Evolutionary conservation across 2,797 vertebrate species (phyloP), one percentile per base, ranked within the genome.

Genomic region (Coluber constrictor): DNA sequence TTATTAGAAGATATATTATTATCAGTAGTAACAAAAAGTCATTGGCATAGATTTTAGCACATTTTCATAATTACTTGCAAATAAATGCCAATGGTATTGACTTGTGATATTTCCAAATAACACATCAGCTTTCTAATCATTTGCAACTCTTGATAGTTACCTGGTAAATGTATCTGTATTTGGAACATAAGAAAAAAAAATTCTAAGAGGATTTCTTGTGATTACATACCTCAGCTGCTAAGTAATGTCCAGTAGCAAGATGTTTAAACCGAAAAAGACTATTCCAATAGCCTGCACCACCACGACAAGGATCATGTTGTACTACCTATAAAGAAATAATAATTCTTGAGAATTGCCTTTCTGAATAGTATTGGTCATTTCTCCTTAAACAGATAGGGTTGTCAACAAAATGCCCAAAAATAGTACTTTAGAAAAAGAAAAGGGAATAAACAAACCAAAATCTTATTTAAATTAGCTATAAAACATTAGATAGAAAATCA

Each of bases 181-280:
- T 56, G 7, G 92, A 59, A 6, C 15, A 0, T 32, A 37, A 59
- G 20, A n/a, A 74, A 61, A 79, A 13, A 87, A 60, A 89, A 55
- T 56, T 56, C 51, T 66, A 79, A 54, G 2, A 11, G 0, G 47
- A 2, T 0, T 5, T 12, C 63, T 83, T 90, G 83, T 4, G 9
- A 27, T 23, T 51, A 92, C 98, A 95, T 96, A 99, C 99, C 98
- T 99, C 99, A 93, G 99, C 99, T 91, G 99, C 99, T 91, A 99
- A 97, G 97, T 99, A 99, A 96, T 99, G 99, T 93, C 99, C 99
- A 0, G 99, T 99, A 27, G 99, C 99, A 96, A 99, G 97, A 96
- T 99, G 99, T 96, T 99, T 99, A 97, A 99, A 99, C 87, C 99
- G 98, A 97, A 99, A 99, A 92, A 99, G 98, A 95, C 99, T 99